Base-by-base conservation (phyloP, 1,140 invertebrate species). In the Pygmarrhopalites habei region DNA sequence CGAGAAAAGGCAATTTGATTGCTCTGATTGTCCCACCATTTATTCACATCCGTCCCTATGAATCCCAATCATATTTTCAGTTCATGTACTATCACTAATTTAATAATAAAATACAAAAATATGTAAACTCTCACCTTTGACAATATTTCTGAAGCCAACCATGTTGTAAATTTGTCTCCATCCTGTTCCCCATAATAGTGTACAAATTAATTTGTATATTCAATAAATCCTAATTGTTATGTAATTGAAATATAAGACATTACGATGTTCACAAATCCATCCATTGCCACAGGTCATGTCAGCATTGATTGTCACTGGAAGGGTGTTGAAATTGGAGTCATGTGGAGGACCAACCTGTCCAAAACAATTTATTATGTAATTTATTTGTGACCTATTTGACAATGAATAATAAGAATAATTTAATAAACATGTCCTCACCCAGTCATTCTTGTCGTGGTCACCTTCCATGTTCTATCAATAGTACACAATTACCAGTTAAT, bases 201-300 rank as follows among this genome's bases (percentile, higher is more conserved):
- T n/a, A n/a, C n/a, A n/a, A n/a, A n/a, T n/a, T n/a, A n/a, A n/a
- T n/a, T n/a, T n/a, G n/a, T n/a, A n/a, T n/a, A n/a, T n/a, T n/a
- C n/a, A n/a, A n/a, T n/a, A n/a, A n/a, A n/a, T n/a, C n/a, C n/a
- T n/a, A n/a, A n/a, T n/a, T n/a, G n/a, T n/a, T n/a, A n/a, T n/a
- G n/a, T n/a, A n/a, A n/a, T n/a, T n/a, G n/a, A n/a, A n/a, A n/a
- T n/a, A n/a, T n/a, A n/a, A n/a, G n/a, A n/a, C n/a, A n/a, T n/a
- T n/a, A 23, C 89, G 81, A 75, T 95, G 91, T 75, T 95, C 91
- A 73, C 92, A 95, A 0, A 92, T 76, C 89, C 90, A 95, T 1
- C 88, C 89, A 70, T 85, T 84, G 1, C 79, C 81, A 70, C 90
- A 94, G 1, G 77, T 79, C 1, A 81, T 78, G 68, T 89, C 82